phyloP scores from a whole-genome alignment of 2,113 vertebrate genomes.

The Pedetes capensis region DNA sequence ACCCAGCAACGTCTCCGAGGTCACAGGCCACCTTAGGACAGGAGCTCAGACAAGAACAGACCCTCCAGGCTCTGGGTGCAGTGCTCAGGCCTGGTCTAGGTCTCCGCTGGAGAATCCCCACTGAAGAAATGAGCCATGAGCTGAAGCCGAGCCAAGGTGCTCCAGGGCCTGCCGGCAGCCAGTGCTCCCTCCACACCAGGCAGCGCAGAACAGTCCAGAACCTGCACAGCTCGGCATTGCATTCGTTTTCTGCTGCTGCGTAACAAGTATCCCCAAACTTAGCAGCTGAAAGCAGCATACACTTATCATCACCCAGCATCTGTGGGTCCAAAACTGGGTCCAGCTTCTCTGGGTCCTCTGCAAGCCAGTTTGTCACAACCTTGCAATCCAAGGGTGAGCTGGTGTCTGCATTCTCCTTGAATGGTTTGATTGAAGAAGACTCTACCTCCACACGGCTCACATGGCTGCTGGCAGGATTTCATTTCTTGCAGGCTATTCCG shows the following conservation, averaged over 20 bases:
- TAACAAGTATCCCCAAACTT: not conserved
- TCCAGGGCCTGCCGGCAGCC: not conserved
- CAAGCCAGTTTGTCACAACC: not conserved
- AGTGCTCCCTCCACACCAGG: rapidly evolving
- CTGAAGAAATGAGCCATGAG: not conserved
- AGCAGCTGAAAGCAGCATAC: not conserved
- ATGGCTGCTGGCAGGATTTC: not conserved
- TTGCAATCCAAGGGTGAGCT: not conserved
- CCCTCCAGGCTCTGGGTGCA: not conserved
- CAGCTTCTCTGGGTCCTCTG: not conserved
- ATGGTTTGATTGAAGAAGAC: not conserved
- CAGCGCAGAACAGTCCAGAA: not conserved
- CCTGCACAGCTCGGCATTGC: not conserved
- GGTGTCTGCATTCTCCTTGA: not conserved
- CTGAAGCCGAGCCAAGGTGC: not conserved
- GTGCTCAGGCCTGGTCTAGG: not conserved
- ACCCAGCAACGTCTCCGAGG: not conserved
- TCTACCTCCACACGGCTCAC: not conserved
- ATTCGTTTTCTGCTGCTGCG: not conserved
- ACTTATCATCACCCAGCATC: not conserved
- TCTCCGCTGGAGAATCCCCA: not conserved
- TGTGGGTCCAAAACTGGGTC: not conserved
- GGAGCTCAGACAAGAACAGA: not conserved
- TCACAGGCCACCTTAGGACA: not conserved
- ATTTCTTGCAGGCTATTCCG: not conserved